These are phyloP conservation scores for Nebria brevicollis DNA, from an alignment of 2,888 invertebrate species.

Conservation along the genomic window DNA sequence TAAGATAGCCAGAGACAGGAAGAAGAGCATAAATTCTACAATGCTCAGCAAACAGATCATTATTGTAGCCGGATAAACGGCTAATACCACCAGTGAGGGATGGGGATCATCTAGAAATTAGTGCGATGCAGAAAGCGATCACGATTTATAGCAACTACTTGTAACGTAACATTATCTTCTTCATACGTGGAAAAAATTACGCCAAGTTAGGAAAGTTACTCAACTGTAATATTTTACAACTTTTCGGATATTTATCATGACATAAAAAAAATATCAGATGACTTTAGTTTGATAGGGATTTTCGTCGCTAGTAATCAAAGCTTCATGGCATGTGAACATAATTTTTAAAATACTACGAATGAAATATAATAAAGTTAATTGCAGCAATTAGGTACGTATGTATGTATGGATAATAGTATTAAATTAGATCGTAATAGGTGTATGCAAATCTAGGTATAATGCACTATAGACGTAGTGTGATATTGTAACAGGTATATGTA, in stretches of 20 bases:
- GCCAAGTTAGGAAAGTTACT: neutral
- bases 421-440: neutral
- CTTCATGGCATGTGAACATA: no score
- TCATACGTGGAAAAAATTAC: neutral
- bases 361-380: no score
- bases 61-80: constrained; percentile 31
- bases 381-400: neutral
- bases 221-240: no score
- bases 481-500: no score
- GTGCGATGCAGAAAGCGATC: constrained; percentile 6
- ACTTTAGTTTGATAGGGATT: no score
- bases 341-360: no score
- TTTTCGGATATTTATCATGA: no score
- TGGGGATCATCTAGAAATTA: constrained; percentile 36
- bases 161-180: neutral
- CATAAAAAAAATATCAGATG: no score
- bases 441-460: no score
- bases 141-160: neutral
- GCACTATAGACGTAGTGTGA: no score
- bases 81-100: constrained; percentile 15
- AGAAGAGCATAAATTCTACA: constrained; percentile 1
- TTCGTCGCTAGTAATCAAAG: no score
- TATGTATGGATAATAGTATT: neutral
- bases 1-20: neutral
- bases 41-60: constrained; percentile 30